Evolutionary conservation across 1,140 invertebrate species (phyloP), one percentile per base, ranked within the genome.

Genomic region (Macrobrachium rosenbergii): DNA sequence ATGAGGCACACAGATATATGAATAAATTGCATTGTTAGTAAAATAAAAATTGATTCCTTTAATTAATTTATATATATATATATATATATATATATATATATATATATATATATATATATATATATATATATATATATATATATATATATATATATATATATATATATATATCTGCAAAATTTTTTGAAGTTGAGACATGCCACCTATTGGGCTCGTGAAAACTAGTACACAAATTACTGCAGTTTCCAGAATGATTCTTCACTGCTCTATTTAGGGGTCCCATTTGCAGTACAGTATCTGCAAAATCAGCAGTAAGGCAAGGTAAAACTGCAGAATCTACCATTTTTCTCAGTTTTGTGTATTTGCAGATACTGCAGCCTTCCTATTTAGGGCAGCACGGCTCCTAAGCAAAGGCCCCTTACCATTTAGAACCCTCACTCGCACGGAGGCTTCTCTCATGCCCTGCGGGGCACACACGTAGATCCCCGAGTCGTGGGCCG

Each of bases 391-490:
- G n/a, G n/a, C n/a, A n/a, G n/a, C 28, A 37, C 3, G 28, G 1
- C 28, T 37, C 3, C 28, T 37, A 37, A 37, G 28, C 28, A 37
- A 37, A 37, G 28, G 28, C 28, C 17, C 17, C 94, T 94, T 93
- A 96, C 96, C 96, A 92, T 96, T 96, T 85, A 97, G 93, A 45
- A 97, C 95, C 90, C 97, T 96, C 83, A 97, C 96, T 88, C 94
- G 94, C 60, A 97, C 94, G 19, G 95, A 96, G 91, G 95, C 95
- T 16, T 95, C 94, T 90, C 96, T 96, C 59, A 96, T 96, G 90
- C 96, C 96, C 78, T 96, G 96, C 12, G 96, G 96, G 88, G 95
- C 94, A 92, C 96, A 97, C 67, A 95, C 96, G 92, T 97, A 97
- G 0, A 92, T 92, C 10, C 90, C 91, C 10, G 91, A 91, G 85